phyloP scores from a whole-genome alignment of 2,888 invertebrate genomes.

The Caenorhabditis sp. region DNA sequence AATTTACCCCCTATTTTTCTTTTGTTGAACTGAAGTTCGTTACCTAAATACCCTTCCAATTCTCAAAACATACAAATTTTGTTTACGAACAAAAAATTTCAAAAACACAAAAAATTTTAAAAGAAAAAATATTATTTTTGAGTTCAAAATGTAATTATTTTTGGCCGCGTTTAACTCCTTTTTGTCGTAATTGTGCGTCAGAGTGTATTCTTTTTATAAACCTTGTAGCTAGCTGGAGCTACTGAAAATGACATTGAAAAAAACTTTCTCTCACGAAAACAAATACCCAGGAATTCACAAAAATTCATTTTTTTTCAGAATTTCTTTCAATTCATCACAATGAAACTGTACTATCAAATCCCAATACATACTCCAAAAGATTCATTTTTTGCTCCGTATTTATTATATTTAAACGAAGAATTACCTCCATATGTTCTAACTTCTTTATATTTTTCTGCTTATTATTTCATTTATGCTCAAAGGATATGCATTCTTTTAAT shows the following conservation, averaged over 20 bases:
- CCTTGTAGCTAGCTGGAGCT: too few relatives aligned
- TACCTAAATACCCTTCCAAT: too few relatives aligned
- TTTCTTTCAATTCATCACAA: background rate
- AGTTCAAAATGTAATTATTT: background rate
- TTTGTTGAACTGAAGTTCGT: too few relatives aligned
- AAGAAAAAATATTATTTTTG: background rate
- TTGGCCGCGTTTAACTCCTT: too few relatives aligned
- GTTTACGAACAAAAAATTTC: too few relatives aligned
- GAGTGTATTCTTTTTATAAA: background rate
- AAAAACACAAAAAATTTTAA: too few relatives aligned
- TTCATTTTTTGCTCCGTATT: background rate
- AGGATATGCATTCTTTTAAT: slow-evolving; percentile 3
- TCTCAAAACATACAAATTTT: too few relatives aligned
- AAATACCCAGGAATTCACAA: background rate
- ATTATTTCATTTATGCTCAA: slow-evolving; percentile 10
- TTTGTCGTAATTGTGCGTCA: too few relatives aligned
- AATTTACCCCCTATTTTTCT: too few relatives aligned
- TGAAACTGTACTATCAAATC: slow-evolving; percentile 8
- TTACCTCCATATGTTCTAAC: background rate
- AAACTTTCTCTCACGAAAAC: too few relatives aligned
- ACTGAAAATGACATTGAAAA: too few relatives aligned
- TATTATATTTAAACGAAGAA: background rate
- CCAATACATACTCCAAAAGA: background rate
- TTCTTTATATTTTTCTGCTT: background rate
- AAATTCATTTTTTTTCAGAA: slow-evolving; percentile 3